Percentiles rank a stretch among this genome's conserved stretches.
Evolutionary conservation across 2,888 invertebrate species (phyloP).

Genomic region (Acanthosepion lycidas): DNA sequence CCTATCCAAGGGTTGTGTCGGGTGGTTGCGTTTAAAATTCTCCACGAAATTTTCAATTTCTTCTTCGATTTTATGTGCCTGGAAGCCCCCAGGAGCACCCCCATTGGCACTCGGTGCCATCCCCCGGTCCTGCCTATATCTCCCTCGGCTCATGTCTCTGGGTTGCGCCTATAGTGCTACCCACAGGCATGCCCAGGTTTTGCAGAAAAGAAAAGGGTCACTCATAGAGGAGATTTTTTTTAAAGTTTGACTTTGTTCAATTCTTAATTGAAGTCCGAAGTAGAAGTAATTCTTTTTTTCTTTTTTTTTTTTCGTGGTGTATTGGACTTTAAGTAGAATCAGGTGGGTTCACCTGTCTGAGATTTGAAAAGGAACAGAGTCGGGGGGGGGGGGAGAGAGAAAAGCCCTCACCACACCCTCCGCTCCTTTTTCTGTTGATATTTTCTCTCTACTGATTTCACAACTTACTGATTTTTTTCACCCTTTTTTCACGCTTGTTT

Average conservation of each 20-base stretch:
- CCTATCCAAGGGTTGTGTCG: slow-evolving; percentile 58
- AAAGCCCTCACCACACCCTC: neutral
- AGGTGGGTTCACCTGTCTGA: neutral
- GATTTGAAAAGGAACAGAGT: neutral
- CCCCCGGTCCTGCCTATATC: slow-evolving; percentile 41
- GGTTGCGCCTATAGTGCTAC: neutral
- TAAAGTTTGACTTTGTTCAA: neutral
- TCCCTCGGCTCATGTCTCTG: slow-evolving; percentile 47
- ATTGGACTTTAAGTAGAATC: neutral
- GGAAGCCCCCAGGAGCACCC: slow-evolving; percentile 46
- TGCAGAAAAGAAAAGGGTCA: neutral
- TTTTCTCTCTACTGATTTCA: neutral
- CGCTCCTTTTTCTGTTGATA: neutral
- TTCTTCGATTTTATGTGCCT: slow-evolving; percentile 63
- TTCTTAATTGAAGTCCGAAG: neutral
- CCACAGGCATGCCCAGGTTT: slow-evolving; percentile 33
- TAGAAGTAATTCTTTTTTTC: no score
- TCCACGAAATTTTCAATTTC: slow-evolving; percentile 69
- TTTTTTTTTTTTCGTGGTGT: neutral
- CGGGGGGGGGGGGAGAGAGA: neutral
- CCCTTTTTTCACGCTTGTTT: neutral
- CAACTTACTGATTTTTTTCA: neutral
- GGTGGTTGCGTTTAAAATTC: slow-evolving; percentile 64
- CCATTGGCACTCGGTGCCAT: slow-evolving; percentile 40
- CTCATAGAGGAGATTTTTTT: neutral